Base-by-base conservation (phyloP, 2,797 vertebrate genomes). In the Sebastes vulpes region DNA sequence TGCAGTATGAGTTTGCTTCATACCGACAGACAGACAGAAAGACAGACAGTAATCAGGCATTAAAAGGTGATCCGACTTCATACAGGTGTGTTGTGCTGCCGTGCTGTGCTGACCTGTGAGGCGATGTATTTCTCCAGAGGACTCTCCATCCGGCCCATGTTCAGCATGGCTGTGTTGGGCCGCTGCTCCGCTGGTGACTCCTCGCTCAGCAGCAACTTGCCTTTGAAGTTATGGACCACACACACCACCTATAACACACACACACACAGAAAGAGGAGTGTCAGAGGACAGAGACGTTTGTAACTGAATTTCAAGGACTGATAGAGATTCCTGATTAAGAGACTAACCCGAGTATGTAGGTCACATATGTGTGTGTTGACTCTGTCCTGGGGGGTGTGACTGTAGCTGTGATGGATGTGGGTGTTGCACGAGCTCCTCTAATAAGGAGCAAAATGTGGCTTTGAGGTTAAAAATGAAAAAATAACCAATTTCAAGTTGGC, bases 171-270 rank as follows among this genome's bases (percentile, higher is more conserved):
- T 73, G 95, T 88, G 89, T 93, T 96, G 38, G 94, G 77, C 88
- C 94, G 84, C 85, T 93, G 94, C 76, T 97, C 97, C 63, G 86
- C 79, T 20, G 94, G 92, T 1, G 94, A 88, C 58, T 97, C 97
- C 54, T 97, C 96, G n/a, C 93, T 95, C 89, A 97, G 96, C 92
- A 98, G 89, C 65, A 97, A 96, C 94, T 97, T 97, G 85, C 98
- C 98, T 96, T 97, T 98, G 95, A 99, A 99, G 94, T 98, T 99
- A 91, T 99, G 98, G 81, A 99, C 98, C 93, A 99, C 98, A 86
- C 98, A 99, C 75, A 99, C 97, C 87, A 99, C 98, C 98, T 99
- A 23, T 46, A 71, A 53, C 5, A 67, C 48, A 65, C 32, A 73
- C 16, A 65, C 42, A 77, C 23, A 72, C 21, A 70, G 48, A 50